Evolutionary conservation across 2,888 invertebrate genomes (phyloP), one percentile per base, ranked within the genome.

Genomic region (Imbricaverruca yamaguchii): DNA sequence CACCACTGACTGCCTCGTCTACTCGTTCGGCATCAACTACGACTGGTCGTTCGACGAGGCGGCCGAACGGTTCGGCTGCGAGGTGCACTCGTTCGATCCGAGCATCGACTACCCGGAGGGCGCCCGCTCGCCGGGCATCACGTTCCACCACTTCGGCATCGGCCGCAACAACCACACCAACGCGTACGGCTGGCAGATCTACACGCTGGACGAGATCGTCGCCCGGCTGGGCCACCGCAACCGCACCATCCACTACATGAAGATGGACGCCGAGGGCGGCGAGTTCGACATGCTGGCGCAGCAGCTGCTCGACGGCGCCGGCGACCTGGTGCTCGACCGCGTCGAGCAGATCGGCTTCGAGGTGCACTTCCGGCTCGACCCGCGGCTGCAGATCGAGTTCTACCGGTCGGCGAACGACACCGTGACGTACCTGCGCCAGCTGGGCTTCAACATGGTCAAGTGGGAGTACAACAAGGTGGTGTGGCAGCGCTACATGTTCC

Each of bases 191-290:
- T 87, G 87, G 87, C 84, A 83, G 59, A 82, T 87, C 84, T 86
- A 85, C 74, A 86, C 86, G 3, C 84, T 87, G 15, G 82, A 83
- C 9, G 85, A 85, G 15, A 85, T 86, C 80, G 82, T 87, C 57
- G 81, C 83, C 25, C 85, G 86, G 61, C 85, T 86, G 39, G 85
- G 86, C 21, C 87, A 87, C 82, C 81, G 82, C 81, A 85, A 85
- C 81, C 86, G 86, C 79, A 84, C 84, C 2, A 86, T 88, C 56
- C 87, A 87, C 83, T 86, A 86, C 80, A 82, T 88, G 59, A 87
- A 88, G 82, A 85, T 87, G 83, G 87, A 88, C 82, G 85, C 87
- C 18, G 87, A 87, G 81, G 87, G 86, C 77, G 85, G 85, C 6
- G 87, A 88, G 82, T 87, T 87, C 86, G 84, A 82, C 12, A 83